Base-by-base conservation (phyloP, 2,888 invertebrate species). In the Lysandra bellargus region DNA sequence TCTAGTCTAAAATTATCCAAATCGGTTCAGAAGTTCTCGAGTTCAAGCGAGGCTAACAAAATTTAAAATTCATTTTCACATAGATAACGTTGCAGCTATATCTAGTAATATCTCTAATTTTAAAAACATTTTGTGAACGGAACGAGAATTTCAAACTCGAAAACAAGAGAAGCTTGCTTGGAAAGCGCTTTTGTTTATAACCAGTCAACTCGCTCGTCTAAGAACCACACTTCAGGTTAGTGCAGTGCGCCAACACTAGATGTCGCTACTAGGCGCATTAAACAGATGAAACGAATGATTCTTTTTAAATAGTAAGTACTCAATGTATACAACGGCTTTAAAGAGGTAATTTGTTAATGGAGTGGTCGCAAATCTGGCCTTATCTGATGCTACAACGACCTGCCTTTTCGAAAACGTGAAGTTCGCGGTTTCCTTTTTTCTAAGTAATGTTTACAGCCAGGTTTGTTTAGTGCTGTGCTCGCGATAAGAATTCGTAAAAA, bases 271-370 rank as follows among this genome's bases (percentile, higher is more conserved):
- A 78, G 83, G 84, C 23, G 37, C 17, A 82, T 23, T 61, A 61
- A 72, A 60, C 72, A 49, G 23, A 79, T 76, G 57, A 76, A 78
- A 72, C 76, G 17, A 60, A 53, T 23, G 57, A 60, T 74, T 69
- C 12, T 33, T 78, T 73, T 60, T 49, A 72, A 78, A n/a, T 40
- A 76, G 44, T 78, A 23, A 76, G 44, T 78, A 23, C 7, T 73
- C 57, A 64, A 79, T 53, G 53, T 76, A 86, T 76, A 86, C 83
- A 82, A 85, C 84, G 83, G 85, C 81, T 87, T 87, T 87, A 88
- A 89, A 88, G 88, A 87, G 89, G 91, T 90, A 92, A 93, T 93
- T 93, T 92, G 93, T 91, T 91, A 93, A 93, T 93, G 92, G 91
- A 83, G 85, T 84, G 87, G 88, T 87, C 90, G 91, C 92, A 92